Conservation (phyloP, 2,888 invertebrate species). For the Microctonus aethiopoides region DNA sequence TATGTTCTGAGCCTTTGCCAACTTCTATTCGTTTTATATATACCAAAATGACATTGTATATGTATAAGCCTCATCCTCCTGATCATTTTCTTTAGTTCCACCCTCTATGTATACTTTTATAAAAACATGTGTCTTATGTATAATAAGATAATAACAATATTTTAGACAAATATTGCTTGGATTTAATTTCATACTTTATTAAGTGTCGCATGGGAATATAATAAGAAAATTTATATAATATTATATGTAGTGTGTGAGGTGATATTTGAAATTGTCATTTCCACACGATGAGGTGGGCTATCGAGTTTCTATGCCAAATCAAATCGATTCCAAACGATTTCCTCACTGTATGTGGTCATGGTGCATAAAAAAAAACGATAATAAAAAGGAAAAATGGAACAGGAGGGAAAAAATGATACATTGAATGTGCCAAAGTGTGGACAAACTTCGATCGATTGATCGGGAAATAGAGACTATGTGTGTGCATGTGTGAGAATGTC, state of each 20-base stretch:
- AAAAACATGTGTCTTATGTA: constrained; percentile 1
- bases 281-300: constrained; percentile 24
- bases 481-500: background rate
- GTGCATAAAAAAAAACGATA: constrained; percentile 4
- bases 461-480: background rate
- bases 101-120: background rate
- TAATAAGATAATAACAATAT: constrained; percentile 7
- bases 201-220: background rate
- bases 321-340: constrained; percentile 35
- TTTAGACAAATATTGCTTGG: background rate
- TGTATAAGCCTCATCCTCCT: constrained; percentile 4
- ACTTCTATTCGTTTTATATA: constrained; percentile 17
- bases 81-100: constrained; percentile 19
- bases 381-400: background rate
- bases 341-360: constrained; percentile 6
- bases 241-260: background rate
- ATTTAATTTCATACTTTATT: background rate
- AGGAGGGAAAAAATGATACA: constrained; percentile 1
- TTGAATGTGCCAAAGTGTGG: constrained; percentile 7
- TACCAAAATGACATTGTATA: background rate
- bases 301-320: constrained; percentile 23
- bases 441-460: constrained; percentile 9
- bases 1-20: constrained; percentile 28
- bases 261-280: constrained; percentile 28
- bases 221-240: background rate